These are phyloP conservation scores for Gallinago media DNA, from an alignment of 2,113 vertebrate species.

Conservation along the genomic window DNA sequence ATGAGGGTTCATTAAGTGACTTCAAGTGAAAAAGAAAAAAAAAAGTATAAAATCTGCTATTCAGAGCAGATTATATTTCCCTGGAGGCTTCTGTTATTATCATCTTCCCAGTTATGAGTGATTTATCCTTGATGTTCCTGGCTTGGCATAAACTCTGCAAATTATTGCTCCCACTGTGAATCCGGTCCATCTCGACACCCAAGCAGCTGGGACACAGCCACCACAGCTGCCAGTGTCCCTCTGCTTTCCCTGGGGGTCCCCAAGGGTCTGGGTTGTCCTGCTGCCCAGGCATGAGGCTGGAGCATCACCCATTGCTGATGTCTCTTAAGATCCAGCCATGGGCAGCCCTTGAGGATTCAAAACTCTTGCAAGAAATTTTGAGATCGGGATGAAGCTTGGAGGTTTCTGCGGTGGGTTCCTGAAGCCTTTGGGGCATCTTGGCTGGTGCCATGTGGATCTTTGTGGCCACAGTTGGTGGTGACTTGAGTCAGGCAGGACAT, in stretches of 20 bases:
- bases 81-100: neutral
- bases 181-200: rapidly evolving
- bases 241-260: neutral
- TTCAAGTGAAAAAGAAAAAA: neutral
- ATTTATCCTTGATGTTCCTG: neutral
- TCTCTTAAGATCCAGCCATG: neutral
- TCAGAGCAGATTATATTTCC: neutral
- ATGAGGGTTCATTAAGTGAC: slow-evolving; percentile 25
- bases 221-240: neutral
- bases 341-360: neutral
- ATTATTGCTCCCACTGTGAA: neutral
- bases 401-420: neutral
- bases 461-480: neutral
- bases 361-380: neutral
- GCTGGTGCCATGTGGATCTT: neutral
- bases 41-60: neutral
- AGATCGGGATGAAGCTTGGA: neutral
- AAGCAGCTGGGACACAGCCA: neutral
- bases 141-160: neutral
- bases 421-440: neutral
- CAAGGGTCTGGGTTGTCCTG: neutral
- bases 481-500: neutral
- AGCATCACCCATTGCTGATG: neutral
- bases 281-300: neutral
- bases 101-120: neutral